Evolutionary conservation across 1,140 invertebrate species (phyloP), one percentile per base, ranked within the genome.

Genomic region (Pseudomyrmex pallidus): DNA sequence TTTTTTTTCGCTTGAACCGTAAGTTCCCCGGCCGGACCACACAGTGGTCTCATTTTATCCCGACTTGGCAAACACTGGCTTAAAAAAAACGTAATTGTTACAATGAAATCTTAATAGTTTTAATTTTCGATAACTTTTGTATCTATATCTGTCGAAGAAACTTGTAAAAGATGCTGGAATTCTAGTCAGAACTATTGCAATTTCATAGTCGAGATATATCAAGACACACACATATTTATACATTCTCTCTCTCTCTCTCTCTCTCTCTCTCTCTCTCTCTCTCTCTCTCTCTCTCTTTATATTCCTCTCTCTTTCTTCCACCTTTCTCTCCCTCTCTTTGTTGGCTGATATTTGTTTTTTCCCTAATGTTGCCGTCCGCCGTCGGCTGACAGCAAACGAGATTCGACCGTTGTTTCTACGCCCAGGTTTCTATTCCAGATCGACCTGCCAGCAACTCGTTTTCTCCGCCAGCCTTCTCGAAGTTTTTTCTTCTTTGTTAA

Each of bases 261-360:
- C 25, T 35, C 25, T 35, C 35, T 35, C 35, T 35, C 35, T 35
- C 1, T 35, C 35, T 35, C 20, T 48, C 12, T 22, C 10, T n/a
- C n/a, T 5, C 56, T 50, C 15, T 72, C 52, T 12, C 1, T 20
- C 20, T 25, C 76, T n/a, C 12, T 63, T 35, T n/a, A 25, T 15
- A 1, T 7, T 4, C 15, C 25, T 10, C 25, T 25, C 3, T 46
- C 7, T 57, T 12, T 12, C 13, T 15, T 35, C 35, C 17, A 4
- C 57, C 86, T 52, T 88, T 88, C 56, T 44, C 88, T 85, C 88
- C 87, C 88, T 87, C 85, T 80, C 87, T 87, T 87, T 52, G 9
- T 52, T 52, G 9, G 9, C 50, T 52, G 35, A 35, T 35, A 35
- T 13, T 52, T 13, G 9, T 13, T 52, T 13, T 52, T 85, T 77